Evolutionary conservation across 2,113 vertebrate genomes (phyloP).

Genomic region (Lonchura striata): DNA sequence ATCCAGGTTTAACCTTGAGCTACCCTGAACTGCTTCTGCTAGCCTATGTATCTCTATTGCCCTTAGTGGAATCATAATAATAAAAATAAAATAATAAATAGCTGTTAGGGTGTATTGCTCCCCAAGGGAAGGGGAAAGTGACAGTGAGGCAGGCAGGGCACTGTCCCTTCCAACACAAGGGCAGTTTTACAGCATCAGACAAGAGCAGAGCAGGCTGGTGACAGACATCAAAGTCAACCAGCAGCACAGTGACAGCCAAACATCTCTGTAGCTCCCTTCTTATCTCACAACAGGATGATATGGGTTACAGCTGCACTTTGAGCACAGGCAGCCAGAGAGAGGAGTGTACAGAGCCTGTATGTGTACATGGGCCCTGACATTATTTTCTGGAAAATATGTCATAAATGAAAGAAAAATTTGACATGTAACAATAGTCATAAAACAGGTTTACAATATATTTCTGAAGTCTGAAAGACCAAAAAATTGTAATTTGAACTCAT

Average conservation of each 20-base stretch:
- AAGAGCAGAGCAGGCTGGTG: not conserved
- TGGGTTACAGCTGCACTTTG: not conserved
- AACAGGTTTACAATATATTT: not conserved
- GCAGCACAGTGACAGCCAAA: not conserved
- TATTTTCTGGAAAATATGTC: not conserved
- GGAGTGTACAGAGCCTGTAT: not conserved
- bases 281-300: not conserved
- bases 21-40: not conserved
- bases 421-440: not conserved
- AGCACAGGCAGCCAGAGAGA: not conserved
- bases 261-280: not conserved
- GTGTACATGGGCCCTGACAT: not conserved
- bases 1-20: not conserved
- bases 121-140: not conserved
- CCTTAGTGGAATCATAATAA: not conserved
- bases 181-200: not conserved
- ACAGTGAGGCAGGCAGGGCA: not conserved
- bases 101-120: not conserved
- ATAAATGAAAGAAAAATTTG: not conserved
- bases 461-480: not conserved
- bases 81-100: not conserved
- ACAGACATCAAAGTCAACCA: not conserved
- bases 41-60: not conserved
- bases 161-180: fast-evolving
- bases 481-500: not conserved